phyloP scores from a whole-genome alignment of 1,140 invertebrate genomes.

The Polypedilum vanderplanki region DNA sequence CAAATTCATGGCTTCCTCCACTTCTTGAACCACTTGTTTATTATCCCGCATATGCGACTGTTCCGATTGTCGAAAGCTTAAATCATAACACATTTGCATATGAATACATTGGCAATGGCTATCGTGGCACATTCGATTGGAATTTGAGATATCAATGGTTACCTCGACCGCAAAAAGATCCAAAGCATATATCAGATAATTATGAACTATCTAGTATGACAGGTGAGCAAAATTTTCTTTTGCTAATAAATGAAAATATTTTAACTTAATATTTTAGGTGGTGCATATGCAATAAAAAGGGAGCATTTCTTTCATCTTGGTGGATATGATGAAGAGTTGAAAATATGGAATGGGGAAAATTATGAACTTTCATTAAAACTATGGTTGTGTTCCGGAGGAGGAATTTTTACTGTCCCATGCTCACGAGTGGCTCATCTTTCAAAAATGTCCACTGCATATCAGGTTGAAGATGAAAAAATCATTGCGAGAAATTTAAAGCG shows the following conservation, averaged over 20 bases:
- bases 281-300: constrained; percentile 83
- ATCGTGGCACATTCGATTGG: not conserved
- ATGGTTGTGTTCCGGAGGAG: constrained; percentile 75
- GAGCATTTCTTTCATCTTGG: constrained; percentile 94
- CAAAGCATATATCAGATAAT: constrained; percentile 61
- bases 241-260: too few species aligned
- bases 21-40: constrained; percentile 65
- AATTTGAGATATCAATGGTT: constrained; percentile 51
- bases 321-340: constrained; percentile 85
- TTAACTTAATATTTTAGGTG: constrained; percentile 38
- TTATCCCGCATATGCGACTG: constrained; percentile 66
- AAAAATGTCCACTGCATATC: constrained; percentile 74
- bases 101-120: not conserved
- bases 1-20: constrained; percentile 76
- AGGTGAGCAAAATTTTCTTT: constrained; percentile 45
- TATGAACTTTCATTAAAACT: constrained; percentile 96
- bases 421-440: constrained; percentile 95
- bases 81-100: not conserved
- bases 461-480: constrained; percentile 73
- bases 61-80: constrained; percentile 53
- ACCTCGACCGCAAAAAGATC: constrained; percentile 62
- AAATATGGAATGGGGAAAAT: constrained; percentile 96
- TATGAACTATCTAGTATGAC: constrained; percentile 88
- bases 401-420: constrained; percentile 83
- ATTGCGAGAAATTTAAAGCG: constrained; percentile 69